Base-by-base conservation (phyloP, 2,888 invertebrate genomes). In the Dusona sp. region DNA sequence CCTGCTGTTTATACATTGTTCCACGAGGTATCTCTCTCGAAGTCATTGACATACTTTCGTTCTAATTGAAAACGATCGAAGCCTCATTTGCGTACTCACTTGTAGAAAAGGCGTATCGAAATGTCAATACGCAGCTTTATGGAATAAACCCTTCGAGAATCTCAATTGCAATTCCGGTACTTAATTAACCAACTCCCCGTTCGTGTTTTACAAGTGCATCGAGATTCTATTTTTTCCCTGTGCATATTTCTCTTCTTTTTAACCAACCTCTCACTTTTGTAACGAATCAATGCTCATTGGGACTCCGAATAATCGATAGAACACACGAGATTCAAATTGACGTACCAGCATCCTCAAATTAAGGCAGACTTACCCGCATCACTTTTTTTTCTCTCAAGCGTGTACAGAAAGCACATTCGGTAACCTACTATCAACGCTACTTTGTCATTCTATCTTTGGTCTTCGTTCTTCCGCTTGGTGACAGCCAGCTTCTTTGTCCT, bases 401-500 rank as follows among this genome's bases (percentile, higher is more conserved):
- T 61, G 57, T 29, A 61, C 57, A 29, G 57, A 61, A 29, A 13
- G 29, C 29, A 16, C 25, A 61, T 61, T 29, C 16, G 25, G 57
- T 61, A 25, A 11, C 22, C 54, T 57, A 51, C 51, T 8, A 72
- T 51, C 72, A 33, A 72, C 19, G n/a, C 72, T 33, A 72, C 48
- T 51, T 48, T 51, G 51, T 72, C 48, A 29, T 51, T 72, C 51
- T n/a, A 72, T 72, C 33, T 72, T n/a, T 54, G 54, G 67, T 65
- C 75, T 61, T 83, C 70, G 51, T 77, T 73, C 65, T 80, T 64
- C 29, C 74, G 74, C 77, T 78, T 36, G 70, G 38, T 64, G 75
- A 81, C n/a, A 68, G 33, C 19, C 54, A 51, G 45, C 67, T 72
- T 36, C 51, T 45, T 77, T 70, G 65, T 65, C 42, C 36, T 64